phyloP scores from a whole-genome alignment of 2,888 invertebrate genomes.

The Dolomedes plantarius region DNA sequence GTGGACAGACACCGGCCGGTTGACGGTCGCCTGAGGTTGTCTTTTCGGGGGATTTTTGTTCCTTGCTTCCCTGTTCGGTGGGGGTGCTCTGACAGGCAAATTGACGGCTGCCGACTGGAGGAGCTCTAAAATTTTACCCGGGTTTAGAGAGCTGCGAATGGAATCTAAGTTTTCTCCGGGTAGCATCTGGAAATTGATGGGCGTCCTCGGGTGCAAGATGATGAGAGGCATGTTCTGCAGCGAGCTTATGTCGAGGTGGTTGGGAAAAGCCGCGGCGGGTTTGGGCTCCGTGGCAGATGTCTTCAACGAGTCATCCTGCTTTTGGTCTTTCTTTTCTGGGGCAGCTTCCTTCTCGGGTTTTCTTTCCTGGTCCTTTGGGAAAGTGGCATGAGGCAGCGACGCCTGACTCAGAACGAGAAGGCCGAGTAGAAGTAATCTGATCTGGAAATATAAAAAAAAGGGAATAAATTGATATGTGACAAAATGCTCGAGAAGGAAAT shows the following conservation, averaged over 20 bases:
- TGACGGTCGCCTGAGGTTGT: not conserved
- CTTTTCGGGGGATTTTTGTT: not conserved
- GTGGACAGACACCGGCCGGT: not conserved
- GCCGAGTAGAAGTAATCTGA: not conserved
- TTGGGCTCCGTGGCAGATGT: not conserved
- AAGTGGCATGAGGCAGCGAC: too few species aligned
- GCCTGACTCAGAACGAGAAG: slow-evolving; percentile 3
- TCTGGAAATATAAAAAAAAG: too few species aligned
- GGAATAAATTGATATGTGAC: too few species aligned
- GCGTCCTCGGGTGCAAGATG: slow-evolving; percentile 22
- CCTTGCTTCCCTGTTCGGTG: not conserved
- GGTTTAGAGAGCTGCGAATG: slow-evolving; percentile 1
- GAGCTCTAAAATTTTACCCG: slow-evolving; percentile 21
- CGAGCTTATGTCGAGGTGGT: slow-evolving; percentile 13
- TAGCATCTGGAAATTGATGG: slow-evolving; percentile 9
- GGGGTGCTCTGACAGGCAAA: not conserved
- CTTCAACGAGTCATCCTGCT: not conserved
- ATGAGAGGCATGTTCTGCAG: slow-evolving; percentile 22
- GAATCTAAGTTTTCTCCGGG: slow-evolving; percentile 3
- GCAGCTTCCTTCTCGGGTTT: too few species aligned
- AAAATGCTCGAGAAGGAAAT: too few species aligned
- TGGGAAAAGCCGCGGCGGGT: slow-evolving; percentile 3
- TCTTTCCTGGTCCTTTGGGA: too few species aligned
- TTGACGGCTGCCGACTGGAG: not conserved
- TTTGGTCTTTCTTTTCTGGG: too few species aligned